A percentile compares a stretch with the other conserved stretches of the same genome.
These are phyloP conservation scores for Delichon dasypus DNA, from an alignment of 2,797 vertebrate species.

Conservation along the genomic window DNA sequence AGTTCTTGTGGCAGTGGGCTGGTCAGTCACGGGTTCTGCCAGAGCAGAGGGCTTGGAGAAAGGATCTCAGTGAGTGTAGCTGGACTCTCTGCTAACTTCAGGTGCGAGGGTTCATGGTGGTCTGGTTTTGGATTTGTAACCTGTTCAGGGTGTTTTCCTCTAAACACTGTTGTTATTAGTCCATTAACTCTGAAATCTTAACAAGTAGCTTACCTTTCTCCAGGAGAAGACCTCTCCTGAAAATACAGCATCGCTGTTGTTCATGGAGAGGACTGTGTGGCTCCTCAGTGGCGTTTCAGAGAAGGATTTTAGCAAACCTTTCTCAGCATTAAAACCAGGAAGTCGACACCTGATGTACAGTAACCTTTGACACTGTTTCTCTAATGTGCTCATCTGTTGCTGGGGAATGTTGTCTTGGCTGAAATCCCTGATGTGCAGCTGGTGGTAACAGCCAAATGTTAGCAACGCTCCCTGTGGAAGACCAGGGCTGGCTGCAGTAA, in stretches of 20 bases:
- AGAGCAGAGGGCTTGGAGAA: background rate
- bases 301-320: background rate
- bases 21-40: background rate
- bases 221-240: background rate
- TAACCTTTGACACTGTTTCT: background rate
- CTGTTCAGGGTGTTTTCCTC: background rate
- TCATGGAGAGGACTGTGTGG: background rate
- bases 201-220: background rate
- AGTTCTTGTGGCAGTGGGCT: background rate
- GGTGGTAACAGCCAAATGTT: background rate
- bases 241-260: background rate
- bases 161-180: background rate
- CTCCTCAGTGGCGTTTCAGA: background rate
- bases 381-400: background rate
- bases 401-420: background rate
- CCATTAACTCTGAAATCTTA: background rate
- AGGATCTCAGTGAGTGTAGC: accelerated
- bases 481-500: too few species aligned
- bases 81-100: background rate
- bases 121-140: background rate
- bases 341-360: background rate
- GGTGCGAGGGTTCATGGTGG: background rate
- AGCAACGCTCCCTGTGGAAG: accelerated
- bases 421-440: background rate
- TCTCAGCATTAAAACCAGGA: background rate